Base-by-base conservation (phyloP, 2,888 invertebrate species). In the Atherix ibis region DNA sequence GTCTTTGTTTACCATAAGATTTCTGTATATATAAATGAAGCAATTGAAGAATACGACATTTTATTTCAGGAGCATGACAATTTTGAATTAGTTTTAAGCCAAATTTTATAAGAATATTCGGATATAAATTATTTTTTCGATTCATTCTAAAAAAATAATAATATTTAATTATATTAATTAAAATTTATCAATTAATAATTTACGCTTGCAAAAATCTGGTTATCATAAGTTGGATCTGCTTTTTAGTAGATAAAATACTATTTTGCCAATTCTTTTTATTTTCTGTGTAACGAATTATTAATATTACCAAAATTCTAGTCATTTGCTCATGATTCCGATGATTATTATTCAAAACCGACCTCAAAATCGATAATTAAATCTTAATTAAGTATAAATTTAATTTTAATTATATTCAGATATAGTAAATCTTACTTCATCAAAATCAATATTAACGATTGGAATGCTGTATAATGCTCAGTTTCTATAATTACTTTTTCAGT, bases 251-350 rank as follows among this genome's bases (percentile, higher is more conserved):
- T 19, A 35, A 29, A 4, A 30, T 33, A n/a, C 35, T 6, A 18
- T 10, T 29, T 31, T 38, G 19, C 38, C 38, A 38, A 19, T 17
- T 18, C 9, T 18, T 10, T 12, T 25, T 31, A 4, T 30, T 32
- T 25, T 31, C 33, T 10, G 33, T 38, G 26, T 29, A 35, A 3
- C 38, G 35, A 4, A 35, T 15, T 17, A 35, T 18, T 12, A 38
- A n/a, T 4, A 35, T 27, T 22, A 29, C 28, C 4, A 38, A 17
- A 3, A 38, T 27, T 2, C 33, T 25, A 6, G 25, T 18, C 3
- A 38, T 32, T n/a, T 32, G 35, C 3, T 33, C 32, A 10, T 38
- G 38, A 19, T 38, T 35, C 9, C 29, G 35, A 32, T 38, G 35
- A 27, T 10, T 29, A 14, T 18, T 25, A 27, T 38, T 38, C 17